Conservation (phyloP, 2,797 vertebrate species). For the Limosa lapponica region DNA sequence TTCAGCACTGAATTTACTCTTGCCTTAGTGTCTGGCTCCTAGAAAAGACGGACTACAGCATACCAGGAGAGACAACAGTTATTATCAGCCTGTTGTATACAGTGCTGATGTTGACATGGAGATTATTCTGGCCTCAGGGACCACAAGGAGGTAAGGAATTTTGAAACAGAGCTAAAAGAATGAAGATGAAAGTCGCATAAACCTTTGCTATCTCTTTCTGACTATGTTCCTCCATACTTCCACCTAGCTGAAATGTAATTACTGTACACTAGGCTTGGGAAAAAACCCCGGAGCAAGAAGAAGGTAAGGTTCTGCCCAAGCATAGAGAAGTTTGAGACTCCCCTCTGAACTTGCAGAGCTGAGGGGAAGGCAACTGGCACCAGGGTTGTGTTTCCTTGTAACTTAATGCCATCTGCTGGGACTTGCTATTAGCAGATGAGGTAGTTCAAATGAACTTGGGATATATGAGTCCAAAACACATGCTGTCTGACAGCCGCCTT, state of each 20-base stretch:
- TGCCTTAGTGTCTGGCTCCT: neutral
- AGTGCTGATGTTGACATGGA: neutral
- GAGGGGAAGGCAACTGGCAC: neutral
- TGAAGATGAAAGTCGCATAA: neutral
- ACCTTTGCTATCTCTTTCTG: neutral
- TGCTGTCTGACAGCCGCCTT: neutral
- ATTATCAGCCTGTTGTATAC: neutral
- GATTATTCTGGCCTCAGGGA: neutral
- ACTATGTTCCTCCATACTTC: neutral
- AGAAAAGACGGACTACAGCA: neutral
- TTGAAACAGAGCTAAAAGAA: neutral
- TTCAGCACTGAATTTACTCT: neutral
- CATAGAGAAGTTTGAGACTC: neutral
- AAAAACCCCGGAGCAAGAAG: neutral
- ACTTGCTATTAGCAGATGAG: neutral
- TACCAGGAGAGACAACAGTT: neutral
- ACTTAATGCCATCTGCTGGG: constrained; percentile 21
- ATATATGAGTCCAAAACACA: neutral
- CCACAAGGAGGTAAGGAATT: neutral
- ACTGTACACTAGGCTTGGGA: neutral
- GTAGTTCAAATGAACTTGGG: neutral
- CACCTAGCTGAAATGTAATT: neutral
- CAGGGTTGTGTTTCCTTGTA: neutral
- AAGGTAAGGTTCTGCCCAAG: neutral
- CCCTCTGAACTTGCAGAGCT: neutral